phyloP scores from a whole-genome alignment of 2,113 vertebrate species.

The Pipa parva region DNA sequence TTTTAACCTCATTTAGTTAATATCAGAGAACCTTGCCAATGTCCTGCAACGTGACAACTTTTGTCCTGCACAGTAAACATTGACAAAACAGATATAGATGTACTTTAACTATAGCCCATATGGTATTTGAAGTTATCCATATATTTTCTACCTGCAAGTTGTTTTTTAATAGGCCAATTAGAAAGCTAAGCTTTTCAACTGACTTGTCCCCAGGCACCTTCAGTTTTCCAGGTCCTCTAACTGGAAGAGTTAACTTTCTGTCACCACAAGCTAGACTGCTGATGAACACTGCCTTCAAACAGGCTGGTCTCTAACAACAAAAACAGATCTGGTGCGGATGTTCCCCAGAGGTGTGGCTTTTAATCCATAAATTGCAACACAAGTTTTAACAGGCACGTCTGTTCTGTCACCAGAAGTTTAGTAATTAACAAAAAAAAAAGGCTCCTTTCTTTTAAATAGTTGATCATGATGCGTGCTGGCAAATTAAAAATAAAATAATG shows the following conservation, averaged over 20 bases:
- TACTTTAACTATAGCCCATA: no score
- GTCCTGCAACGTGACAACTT: no score
- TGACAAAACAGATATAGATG: no score
- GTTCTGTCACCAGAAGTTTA: constrained; percentile 63
- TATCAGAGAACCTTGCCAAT: no score
- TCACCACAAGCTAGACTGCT: constrained; percentile 21
- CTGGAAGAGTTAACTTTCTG: constrained; percentile 22
- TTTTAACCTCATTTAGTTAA: no score
- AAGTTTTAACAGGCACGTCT: constrained; percentile 80
- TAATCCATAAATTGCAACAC: constrained; percentile 85
- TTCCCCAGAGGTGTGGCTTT: constrained; percentile 75
- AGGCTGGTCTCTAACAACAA: constrained; percentile 50
- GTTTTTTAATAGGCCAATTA: no score
- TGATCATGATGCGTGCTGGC: constrained; percentile 56
- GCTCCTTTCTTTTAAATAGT: constrained; percentile 51
- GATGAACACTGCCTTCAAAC: constrained; percentile 45
- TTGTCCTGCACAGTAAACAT: no score
- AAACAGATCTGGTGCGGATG: constrained; percentile 63
- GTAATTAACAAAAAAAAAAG: constrained; percentile 61
- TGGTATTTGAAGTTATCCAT: no score
- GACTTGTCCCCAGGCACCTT: not conserved
- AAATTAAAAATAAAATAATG: constrained; percentile 43
- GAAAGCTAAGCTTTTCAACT: not conserved
- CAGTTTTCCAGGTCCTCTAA: not conserved
- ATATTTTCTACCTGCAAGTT: no score